These are phyloP conservation scores for Drymodes brunneopygia DNA, from an alignment of 2,113 vertebrate genomes.

Conservation along the genomic window DNA sequence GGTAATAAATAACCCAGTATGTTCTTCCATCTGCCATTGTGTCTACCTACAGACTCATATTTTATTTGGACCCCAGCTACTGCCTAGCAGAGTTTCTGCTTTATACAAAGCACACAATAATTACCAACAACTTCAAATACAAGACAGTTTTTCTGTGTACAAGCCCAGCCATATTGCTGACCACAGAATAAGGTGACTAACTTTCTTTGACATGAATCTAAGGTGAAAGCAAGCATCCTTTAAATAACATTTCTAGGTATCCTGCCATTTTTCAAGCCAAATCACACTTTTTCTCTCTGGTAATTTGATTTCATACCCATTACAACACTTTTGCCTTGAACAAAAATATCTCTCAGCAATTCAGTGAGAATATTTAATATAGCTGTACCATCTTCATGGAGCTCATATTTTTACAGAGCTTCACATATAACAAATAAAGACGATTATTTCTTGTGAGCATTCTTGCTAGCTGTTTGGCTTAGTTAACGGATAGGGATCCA, in stretches of 20 bases:
- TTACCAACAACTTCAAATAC: background rate
- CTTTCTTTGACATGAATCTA: background rate
- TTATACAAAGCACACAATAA: background rate
- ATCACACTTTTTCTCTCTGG: background rate
- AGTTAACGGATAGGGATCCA: background rate
- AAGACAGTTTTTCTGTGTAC: background rate
- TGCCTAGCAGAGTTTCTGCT: background rate
- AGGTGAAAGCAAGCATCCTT: background rate
- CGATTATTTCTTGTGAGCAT: background rate
- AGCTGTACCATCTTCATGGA: background rate
- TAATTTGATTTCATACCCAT: background rate
- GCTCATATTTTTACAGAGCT: background rate
- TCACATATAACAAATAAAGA: background rate
- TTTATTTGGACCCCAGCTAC: background rate
- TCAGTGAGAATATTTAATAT: background rate
- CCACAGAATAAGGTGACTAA: background rate
- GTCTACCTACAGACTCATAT: background rate
- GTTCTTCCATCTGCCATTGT: background rate
- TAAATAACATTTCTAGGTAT: background rate
- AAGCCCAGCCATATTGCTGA: background rate
- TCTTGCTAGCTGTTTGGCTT: background rate
- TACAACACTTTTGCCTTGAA: background rate
- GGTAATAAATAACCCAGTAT: background rate
- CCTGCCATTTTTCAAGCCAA: slow-evolving; percentile 1
- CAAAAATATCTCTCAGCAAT: background rate